phyloP scores from a whole-genome alignment of 2,113 vertebrate genomes.

The Rhodinocichla rosea region DNA sequence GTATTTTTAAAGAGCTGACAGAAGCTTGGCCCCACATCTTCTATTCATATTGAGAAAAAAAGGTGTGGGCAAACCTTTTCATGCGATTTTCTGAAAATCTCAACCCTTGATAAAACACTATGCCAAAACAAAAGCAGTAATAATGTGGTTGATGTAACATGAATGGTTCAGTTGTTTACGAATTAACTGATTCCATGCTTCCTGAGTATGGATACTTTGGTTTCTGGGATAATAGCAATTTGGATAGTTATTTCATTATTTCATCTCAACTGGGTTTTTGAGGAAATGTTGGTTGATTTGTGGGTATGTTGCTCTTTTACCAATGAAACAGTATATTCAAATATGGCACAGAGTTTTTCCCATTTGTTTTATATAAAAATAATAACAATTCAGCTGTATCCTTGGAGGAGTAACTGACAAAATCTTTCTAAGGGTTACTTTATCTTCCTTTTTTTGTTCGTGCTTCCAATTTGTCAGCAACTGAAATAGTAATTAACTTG shows the following conservation, averaged over 20 bases:
- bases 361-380: constrained; percentile 13
- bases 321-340: background rate
- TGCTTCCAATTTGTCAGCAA: constrained; percentile 14
- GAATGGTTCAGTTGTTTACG: background rate
- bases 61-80: background rate
- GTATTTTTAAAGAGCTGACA: background rate
- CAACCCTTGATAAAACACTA: background rate
- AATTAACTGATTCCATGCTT: constrained; percentile 3
- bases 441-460: background rate
- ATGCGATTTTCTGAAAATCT: background rate
- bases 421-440: background rate
- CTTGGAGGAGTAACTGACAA: background rate
- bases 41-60: background rate
- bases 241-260: constrained; percentile 41
- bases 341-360: background rate
- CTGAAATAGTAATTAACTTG: constrained; percentile 32
- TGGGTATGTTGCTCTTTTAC: constrained; percentile 27
- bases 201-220: background rate
- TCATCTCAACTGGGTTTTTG: constrained; percentile 8
- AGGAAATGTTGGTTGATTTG: constrained; percentile 34
- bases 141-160: background rate
- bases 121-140: background rate
- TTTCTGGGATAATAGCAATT: constrained; percentile 3
- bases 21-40: background rate
- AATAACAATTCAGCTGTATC: background rate